Evolutionary conservation across 2,888 invertebrate species (phyloP).

Genomic region (Drosophila stalkeri): DNA sequence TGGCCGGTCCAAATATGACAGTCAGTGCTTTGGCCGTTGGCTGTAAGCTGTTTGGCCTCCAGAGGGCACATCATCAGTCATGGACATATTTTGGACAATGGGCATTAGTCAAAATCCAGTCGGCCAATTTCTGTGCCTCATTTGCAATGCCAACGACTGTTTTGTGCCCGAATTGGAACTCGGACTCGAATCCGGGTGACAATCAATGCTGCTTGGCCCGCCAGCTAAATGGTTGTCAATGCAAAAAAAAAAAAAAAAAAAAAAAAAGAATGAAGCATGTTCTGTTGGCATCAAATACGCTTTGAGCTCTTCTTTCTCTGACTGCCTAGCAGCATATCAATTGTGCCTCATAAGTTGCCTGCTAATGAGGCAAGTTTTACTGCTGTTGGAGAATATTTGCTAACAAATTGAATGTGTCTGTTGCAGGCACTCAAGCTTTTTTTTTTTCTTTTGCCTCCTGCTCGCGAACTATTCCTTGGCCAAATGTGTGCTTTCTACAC

Average conservation of each 20-base stretch:
- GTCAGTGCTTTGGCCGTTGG: slow-evolving; percentile 24
- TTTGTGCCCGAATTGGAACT: slow-evolving; percentile 7
- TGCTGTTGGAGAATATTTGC: slow-evolving; percentile 12
- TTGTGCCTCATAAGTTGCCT: slow-evolving; percentile 17
- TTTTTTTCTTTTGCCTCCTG: neutral
- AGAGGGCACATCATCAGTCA: slow-evolving; percentile 64
- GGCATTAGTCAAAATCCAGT: slow-evolving; percentile 68
- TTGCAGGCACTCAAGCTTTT: slow-evolving; percentile 54
- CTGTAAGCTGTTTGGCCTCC: slow-evolving; percentile 29
- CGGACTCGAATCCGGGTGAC: slow-evolving; percentile 41
- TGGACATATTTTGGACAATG: slow-evolving; percentile 76
- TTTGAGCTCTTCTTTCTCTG: slow-evolving; percentile 2
- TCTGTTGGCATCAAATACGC: slow-evolving; percentile 11
- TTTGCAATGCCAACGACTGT: slow-evolving; percentile 55
- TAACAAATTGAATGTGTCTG: slow-evolving; percentile 67
- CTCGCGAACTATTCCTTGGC: neutral
- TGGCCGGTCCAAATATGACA: slow-evolving; percentile 45
- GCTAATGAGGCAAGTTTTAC: slow-evolving; percentile 60
- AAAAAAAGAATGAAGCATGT: neutral
- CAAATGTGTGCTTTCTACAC: neutral
- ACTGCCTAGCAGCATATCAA: slow-evolving; percentile 13
- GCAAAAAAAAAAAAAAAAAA: slow-evolving; percentile 24
- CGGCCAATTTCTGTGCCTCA: slow-evolving; percentile 42
- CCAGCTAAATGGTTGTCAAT: slow-evolving; percentile 40
- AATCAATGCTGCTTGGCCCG: slow-evolving; percentile 61